These are phyloP conservation scores for Semibalanus balanoides DNA, from an alignment of 1,140 invertebrate species.

Conservation along the genomic window DNA sequence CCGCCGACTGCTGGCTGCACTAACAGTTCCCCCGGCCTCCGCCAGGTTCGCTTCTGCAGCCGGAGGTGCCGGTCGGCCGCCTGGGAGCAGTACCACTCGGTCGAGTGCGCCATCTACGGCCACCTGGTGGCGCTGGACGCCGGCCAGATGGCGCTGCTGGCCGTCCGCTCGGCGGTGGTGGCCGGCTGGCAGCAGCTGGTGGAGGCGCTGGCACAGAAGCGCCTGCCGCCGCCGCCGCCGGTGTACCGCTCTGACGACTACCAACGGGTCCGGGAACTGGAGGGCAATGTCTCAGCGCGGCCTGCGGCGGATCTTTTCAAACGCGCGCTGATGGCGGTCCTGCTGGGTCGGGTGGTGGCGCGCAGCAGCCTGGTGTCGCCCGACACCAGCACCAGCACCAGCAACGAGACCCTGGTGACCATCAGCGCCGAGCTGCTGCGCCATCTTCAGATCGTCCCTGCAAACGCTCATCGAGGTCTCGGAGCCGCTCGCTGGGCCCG, in stretches of 20 bases:
- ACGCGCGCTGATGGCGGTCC: slow-evolving; percentile 47
- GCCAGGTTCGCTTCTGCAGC: neutral
- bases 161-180: neutral
- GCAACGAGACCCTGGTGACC: slow-evolving; percentile 12
- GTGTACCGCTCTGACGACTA: slow-evolving; percentile 1
- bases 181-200: neutral
- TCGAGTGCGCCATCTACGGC: neutral
- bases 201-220: neutral
- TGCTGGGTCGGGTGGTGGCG: slow-evolving; percentile 50
- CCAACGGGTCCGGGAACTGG: slow-evolving; percentile 29
- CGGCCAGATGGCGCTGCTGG: slow-evolving; percentile 2
- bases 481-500: slow-evolving; percentile 25
- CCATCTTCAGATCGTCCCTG: slow-evolving; percentile 62
- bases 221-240: neutral
- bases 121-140: neutral
- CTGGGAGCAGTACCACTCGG: neutral
- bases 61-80: neutral
- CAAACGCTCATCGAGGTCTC: slow-evolving; percentile 71
- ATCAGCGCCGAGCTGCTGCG: slow-evolving; percentile 38
- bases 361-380: slow-evolving; percentile 27
- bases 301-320: slow-evolving; percentile 56
- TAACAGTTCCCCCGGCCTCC: too few species aligned
- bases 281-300: slow-evolving; percentile 52
- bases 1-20: too few species aligned
- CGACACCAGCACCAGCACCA: slow-evolving; percentile 5